Percentiles rank a stretch among this genome's conserved stretches.
These are phyloP conservation scores for Medauroidea extradentata DNA, from an alignment of 1,140 invertebrate genomes.

Conservation along the genomic window DNA sequence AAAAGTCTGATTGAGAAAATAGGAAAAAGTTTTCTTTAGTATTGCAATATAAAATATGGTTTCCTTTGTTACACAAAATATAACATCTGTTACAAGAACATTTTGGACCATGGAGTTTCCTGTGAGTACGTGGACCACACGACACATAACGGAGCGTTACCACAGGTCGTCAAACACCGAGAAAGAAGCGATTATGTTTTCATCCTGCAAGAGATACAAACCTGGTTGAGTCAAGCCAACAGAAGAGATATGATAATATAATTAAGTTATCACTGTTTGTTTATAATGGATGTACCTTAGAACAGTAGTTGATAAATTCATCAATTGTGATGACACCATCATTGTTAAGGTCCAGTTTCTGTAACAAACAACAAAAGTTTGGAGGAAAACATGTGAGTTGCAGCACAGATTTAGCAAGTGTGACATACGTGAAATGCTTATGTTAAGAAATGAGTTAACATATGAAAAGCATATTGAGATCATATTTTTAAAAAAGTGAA, in stretches of 20 bases:
- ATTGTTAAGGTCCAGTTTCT: conserved; percentile 50
- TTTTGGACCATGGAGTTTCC: too few relatives aligned
- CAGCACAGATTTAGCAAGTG: too few relatives aligned
- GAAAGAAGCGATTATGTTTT: conserved; percentile 10
- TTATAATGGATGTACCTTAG: conserved; percentile 36
- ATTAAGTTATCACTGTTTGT: neutral
- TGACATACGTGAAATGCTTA: neutral
- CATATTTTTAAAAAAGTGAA: neutral
- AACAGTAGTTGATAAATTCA: conserved; percentile 51
- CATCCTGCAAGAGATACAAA: conserved; percentile 7
- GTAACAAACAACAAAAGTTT: conserved; percentile 14
- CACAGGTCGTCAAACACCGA: conserved; percentile 11
- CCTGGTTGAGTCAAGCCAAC: neutral
- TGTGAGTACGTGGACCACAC: too few relatives aligned
- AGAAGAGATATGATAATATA: neutral
- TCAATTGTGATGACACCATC: conserved; percentile 51
- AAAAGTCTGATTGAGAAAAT: too few relatives aligned
- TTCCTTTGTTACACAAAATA: too few relatives aligned
- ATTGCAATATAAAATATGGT: too few relatives aligned
- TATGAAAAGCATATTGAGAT: too few relatives aligned
- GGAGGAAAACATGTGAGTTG: too few relatives aligned
- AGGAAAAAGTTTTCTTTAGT: too few relatives aligned
- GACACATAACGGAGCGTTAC: neutral
- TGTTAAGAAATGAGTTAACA: neutral
- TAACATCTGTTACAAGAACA: too few relatives aligned